phyloP scores from a whole-genome alignment of 64 coral and sea anemone genomes.

The Dendrophyllia cribrosa region DNA sequence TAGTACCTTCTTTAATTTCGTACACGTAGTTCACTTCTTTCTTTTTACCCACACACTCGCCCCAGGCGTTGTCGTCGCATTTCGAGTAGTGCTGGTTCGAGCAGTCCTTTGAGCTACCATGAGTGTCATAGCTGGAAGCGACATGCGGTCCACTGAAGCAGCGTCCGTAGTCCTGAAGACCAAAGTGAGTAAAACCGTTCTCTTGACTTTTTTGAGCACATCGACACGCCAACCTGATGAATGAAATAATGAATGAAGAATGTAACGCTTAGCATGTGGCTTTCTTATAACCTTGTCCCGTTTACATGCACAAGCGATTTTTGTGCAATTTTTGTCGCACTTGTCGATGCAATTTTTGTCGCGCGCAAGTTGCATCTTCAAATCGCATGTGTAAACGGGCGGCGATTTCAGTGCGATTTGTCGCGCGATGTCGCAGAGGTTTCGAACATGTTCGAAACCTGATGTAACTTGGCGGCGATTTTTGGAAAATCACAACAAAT shows the following conservation, averaged over 20 bases:
- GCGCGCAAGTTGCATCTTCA: no score
- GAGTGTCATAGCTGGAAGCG: not conserved
- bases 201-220: constrained; percentile 12
- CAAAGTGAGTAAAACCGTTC: constrained; percentile 25
- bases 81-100: not conserved
- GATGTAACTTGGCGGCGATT: no score
- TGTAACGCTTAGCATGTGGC: no score
- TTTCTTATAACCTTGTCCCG: no score
- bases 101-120: not conserved
- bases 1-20: constrained; percentile 22
- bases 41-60: constrained; percentile 3
- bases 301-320: no score
- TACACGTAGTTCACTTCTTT: constrained; percentile 29
- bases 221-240: constrained; percentile 42
- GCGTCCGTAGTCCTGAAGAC: constrained; percentile 37
- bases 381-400: no score
- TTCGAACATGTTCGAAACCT: no score
- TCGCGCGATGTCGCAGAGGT: no score
- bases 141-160: constrained; percentile 36
- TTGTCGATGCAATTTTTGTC: no score
- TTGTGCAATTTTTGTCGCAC: no score
- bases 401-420: no score
- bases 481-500: no score
- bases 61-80: constrained; percentile 33
- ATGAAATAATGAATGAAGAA: not conserved